phyloP scores from a whole-genome alignment of 2,113 vertebrate genomes.

The Oenanthe melanoleuca region DNA sequence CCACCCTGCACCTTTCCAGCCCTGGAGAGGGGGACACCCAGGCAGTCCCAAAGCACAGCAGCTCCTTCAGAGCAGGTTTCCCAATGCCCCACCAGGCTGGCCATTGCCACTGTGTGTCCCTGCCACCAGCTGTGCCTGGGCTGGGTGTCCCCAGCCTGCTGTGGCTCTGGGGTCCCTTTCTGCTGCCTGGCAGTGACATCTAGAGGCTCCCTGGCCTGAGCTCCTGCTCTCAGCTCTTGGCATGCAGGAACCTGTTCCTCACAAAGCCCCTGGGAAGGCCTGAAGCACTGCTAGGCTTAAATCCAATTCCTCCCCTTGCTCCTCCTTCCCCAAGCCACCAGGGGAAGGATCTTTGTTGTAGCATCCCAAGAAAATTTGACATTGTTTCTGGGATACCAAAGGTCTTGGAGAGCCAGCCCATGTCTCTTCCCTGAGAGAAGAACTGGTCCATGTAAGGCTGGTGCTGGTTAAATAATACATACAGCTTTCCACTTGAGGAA shows the following conservation, averaged over 20 bases:
- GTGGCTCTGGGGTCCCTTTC: background rate
- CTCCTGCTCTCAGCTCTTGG: background rate
- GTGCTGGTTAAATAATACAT: background rate
- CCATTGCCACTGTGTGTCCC: background rate
- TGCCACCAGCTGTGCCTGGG: background rate
- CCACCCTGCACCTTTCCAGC: background rate
- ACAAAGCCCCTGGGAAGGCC: background rate
- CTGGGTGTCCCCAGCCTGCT: accelerated
- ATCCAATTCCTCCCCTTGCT: background rate
- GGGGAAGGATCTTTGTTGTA: background rate
- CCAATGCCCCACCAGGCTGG: background rate
- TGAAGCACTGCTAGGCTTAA: background rate
- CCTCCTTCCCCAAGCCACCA: background rate
- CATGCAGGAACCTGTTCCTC: background rate
- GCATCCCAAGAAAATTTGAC: background rate
- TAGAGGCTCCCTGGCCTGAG: slow-evolving; percentile 34
- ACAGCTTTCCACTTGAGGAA: background rate
- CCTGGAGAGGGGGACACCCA: background rate
- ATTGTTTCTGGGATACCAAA: background rate
- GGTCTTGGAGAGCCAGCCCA: background rate
- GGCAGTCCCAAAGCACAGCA: too few relatives aligned
- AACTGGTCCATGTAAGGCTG: background rate
- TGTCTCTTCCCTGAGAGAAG: background rate
- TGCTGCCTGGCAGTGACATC: slow-evolving; percentile 61
- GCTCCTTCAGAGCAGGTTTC: background rate